These are phyloP conservation scores for Macrophya annulata DNA, from an alignment of 2,888 invertebrate genomes.

Conservation along the genomic window DNA sequence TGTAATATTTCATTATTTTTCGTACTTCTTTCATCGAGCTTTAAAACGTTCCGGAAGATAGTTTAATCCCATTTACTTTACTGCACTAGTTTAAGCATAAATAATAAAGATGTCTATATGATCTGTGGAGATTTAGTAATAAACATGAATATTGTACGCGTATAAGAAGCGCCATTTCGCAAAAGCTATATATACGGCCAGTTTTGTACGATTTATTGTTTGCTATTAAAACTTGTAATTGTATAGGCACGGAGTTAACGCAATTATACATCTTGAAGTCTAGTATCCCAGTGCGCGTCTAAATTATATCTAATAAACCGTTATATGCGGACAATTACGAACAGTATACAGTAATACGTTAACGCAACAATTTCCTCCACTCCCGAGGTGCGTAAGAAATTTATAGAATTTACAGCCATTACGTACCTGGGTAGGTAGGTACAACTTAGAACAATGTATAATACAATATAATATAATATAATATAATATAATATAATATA, in stretches of 20 bases:
- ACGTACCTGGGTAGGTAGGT: background rate
- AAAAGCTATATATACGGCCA: background rate
- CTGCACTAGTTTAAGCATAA: background rate
- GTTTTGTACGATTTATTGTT: conserved; percentile 43
- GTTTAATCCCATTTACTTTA: background rate
- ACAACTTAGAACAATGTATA: conserved; percentile 7
- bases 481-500: conserved; percentile 9
- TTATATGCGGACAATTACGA: conserved; percentile 28
- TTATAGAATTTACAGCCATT: conserved; percentile 13
- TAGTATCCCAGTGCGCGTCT: conserved; percentile 2
- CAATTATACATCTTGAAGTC: conserved; percentile 46
- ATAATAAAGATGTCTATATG: background rate
- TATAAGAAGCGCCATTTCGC: background rate
- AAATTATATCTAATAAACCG: conserved; percentile 46
- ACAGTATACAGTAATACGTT: conserved; percentile 9
- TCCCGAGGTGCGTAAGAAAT: conserved; percentile 23
- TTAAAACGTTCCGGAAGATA: background rate
- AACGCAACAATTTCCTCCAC: conserved; percentile 9
- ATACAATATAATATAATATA: background rate
- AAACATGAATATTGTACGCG: conserved; percentile 2
- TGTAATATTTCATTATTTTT: background rate
- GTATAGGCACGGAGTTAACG: conserved; percentile 32
- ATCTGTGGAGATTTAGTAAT: background rate
- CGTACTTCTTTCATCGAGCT: background rate
- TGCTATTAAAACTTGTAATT: conserved; percentile 43